Base-by-base conservation (phyloP, 2,888 invertebrate species). In the Alviniconcha strummeri region DNA sequence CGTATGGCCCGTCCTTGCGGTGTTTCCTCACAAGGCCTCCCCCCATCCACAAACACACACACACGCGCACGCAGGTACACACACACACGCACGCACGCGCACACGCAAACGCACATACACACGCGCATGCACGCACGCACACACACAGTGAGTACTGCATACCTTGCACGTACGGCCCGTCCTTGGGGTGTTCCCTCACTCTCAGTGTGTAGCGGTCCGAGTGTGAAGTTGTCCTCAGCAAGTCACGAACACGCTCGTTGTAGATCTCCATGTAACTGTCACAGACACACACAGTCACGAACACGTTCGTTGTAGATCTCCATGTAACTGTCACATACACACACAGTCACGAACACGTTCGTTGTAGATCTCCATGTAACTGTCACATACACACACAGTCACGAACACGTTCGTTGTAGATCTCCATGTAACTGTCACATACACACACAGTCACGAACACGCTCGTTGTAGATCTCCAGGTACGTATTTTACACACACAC, bases 221-320 rank as follows among this genome's bases (percentile, higher is more conserved):
- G 57, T 86, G 86, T 60, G 85, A 81, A n/a, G 81, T 55, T 74
- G 89, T 84, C 36, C 89, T 88, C 77, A 97, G 93, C 85, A 97
- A 94, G 93, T 97, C 97, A 88, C 96, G 95, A n/a, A 97, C 97
- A 87, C 96, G 95, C 94, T 97, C 97, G 92, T 97, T 97, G 94
- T 97, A 97, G 86, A 97, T 97, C 94, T 97, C 97, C 88, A 97
- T 94, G 94, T 97, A 97, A 92, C 96, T 97, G 87, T 57, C 81
- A 84, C 60, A 60, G 0, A 13, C 60, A 60, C 8, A 60, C 60
- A 60, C 60, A 94, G 93, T 97, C 97, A 88, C 96, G 95, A n/a
- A 97, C 97, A 87, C 96, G 95, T 94, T 97, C 97, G 92, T 97
- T 97, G 94, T 97, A 97, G 86, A 97, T 97, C 94, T 97, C 97